Conservation (phyloP, 2,113 vertebrate genomes). For the Corythoichthys haematopterus region DNA sequence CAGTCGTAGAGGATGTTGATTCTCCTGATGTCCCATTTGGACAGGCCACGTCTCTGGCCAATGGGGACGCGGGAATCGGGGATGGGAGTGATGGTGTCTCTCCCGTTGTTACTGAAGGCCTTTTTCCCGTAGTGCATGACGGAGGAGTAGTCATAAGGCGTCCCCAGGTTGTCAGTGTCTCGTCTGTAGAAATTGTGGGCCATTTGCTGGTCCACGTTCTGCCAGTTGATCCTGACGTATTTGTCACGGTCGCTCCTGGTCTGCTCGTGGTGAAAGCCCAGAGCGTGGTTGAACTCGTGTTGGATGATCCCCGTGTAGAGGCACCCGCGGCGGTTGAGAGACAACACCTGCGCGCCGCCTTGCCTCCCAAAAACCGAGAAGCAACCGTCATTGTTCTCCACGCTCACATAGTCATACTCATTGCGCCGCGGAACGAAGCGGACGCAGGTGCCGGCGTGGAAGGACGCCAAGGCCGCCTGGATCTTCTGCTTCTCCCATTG, state of each 20-base stretch:
- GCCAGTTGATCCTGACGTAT: not conserved
- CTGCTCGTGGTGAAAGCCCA: conserved; percentile 4
- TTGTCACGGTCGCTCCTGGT: not conserved
- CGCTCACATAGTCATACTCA: not conserved
- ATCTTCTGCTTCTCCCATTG: not conserved
- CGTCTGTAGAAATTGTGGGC: not conserved
- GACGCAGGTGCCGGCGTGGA: not conserved
- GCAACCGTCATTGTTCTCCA: not conserved
- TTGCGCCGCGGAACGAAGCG: not conserved
- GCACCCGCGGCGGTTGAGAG: not conserved
- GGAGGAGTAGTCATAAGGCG: not conserved
- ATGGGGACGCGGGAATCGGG: not conserved
- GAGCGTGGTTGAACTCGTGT: not conserved
- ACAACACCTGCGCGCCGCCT: not conserved
- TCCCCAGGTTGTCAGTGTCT: conserved; percentile 5
- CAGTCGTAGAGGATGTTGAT: conserved; percentile 1
- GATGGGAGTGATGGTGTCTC: conserved; percentile 4
- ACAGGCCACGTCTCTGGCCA: not conserved
- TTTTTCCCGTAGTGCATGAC: conserved; percentile 2
- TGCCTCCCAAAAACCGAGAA: not conserved
- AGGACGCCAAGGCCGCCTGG: not conserved
- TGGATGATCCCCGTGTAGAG: conserved; percentile 6
- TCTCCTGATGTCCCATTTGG: not conserved
- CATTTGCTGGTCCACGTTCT: not conserved
- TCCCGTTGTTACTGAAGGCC: not conserved